Percentiles rank a stretch among this genome's conserved stretches.
phyloP scores from a whole-genome alignment of 2,797 vertebrate species.

The Sebastes flavidus region DNA sequence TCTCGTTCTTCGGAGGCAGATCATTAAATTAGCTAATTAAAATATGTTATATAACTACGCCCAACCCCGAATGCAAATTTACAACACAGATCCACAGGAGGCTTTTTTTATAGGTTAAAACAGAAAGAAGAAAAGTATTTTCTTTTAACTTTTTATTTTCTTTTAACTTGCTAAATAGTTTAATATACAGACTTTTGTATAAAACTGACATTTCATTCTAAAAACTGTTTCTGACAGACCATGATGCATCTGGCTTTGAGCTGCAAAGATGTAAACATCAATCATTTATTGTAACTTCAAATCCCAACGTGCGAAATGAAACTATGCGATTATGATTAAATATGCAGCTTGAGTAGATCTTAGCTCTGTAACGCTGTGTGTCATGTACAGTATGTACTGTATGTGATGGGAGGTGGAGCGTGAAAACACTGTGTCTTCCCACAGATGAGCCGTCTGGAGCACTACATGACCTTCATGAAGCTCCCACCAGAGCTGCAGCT shows the following conservation, averaged over 20 bases:
- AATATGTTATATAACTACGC: no score
- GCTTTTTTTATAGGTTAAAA: no score
- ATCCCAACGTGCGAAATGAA: no score
- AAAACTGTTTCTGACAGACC: not conserved
- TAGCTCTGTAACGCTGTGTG: not conserved
- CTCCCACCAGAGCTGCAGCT: conserved; percentile 82
- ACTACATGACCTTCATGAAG: conserved; percentile 85
- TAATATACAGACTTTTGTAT: no score
- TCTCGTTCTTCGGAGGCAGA: no score
- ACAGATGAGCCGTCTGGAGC: conserved; percentile 83
- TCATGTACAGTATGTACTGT: not conserved
- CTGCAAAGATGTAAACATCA: not conserved
- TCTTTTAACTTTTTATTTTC: no score
- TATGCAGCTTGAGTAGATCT: not conserved
- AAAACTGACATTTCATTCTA: no score
- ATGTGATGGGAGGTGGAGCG: not conserved
- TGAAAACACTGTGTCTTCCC: not conserved
- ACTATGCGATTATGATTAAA: not conserved
- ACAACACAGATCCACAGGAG: no score
- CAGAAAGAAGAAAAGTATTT: no score
- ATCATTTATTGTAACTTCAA: not conserved
- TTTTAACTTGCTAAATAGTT: no score
- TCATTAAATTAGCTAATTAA: no score
- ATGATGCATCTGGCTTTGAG: not conserved
- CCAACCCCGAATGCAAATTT: no score